Evolutionary conservation across 1,140 invertebrate genomes (phyloP).

Genomic region (Scylla paramamosain): DNA sequence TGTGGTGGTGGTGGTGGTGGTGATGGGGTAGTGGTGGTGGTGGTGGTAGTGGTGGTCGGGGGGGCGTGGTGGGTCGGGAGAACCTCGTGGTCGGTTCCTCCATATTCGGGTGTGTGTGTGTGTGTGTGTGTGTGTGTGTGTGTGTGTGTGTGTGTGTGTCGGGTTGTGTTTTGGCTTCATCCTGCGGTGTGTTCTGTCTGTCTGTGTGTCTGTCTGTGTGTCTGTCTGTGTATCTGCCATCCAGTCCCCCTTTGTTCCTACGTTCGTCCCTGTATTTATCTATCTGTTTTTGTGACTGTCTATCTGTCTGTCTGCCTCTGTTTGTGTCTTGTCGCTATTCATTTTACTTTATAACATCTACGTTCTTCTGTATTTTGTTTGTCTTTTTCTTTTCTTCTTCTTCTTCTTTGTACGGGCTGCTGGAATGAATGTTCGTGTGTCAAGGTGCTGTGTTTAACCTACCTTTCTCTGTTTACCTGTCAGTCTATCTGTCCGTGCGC

Average conservation of each 20-base stretch:
- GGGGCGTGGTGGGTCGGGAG: too few species aligned
- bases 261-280: too few species aligned
- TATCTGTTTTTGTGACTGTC: too few species aligned
- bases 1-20: neutral
- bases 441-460: too few species aligned
- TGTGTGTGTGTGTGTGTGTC: constrained; percentile 57
- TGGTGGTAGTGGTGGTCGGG: neutral
- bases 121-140: constrained; percentile 59
- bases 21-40: neutral
- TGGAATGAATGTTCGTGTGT: too few species aligned
- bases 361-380: neutral
- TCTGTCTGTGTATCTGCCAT: neutral
- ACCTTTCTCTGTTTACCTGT: neutral
- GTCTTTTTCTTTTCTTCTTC: too few species aligned
- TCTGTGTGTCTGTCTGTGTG: neutral
- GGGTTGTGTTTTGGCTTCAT: neutral
- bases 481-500: neutral
- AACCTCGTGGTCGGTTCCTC: too few species aligned
- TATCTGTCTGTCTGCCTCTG: neutral
- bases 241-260: too few species aligned
- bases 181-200: neutral
- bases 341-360: too few species aligned
- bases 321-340: too few species aligned
- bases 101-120: constrained; percentile 31
- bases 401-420: too few species aligned